Evolutionary conservation across 2,113 vertebrate genomes (phyloP), one percentile per base, ranked within the genome.

Genomic region (Crypturellus undulatus): DNA sequence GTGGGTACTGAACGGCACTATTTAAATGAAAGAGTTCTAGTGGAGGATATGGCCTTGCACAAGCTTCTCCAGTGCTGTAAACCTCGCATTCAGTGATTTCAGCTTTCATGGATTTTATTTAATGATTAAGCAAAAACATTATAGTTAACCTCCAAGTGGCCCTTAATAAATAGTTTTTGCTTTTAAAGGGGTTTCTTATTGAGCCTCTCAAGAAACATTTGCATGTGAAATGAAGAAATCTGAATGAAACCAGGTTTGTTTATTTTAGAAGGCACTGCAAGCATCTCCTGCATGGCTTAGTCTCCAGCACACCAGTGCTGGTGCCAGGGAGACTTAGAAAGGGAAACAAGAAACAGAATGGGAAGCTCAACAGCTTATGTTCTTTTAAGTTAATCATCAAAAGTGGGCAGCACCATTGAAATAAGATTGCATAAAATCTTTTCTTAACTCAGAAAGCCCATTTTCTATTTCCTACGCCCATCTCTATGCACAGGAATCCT

Each of bases 171-270:
- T 34, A 63, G 38, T 6, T 88, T 91, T 87, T 94, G 51, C 68
- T 94, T 90, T 28, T 83, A 82, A 78, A 94, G 85, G 15, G 19
- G 42, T 68, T 93, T 75, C 56, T 95, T 81, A 79, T 58, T 24
- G 47, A 91, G 90, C 67, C 42, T 71, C 86, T 40, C 47, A 71
- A 47, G 60, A 91, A 91, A 91, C 83, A 91, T 91, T 80, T 94
- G 79, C 82, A 94, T 88, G 72, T 83, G 64, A 95, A 96, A 92
- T 84, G 59, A 93, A 64, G 43, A 90, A 45, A 95, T 85, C 58
- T 96, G 64, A 91, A 93, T 93, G 68, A 78, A 95, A 96, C 30
- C 82, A 90, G 68, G 64, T 87, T 91, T 89, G 81, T 87, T 92
- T 95, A 80, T 92, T 95, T 89, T 83, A 90, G 78, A 89, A 85